Base-by-base conservation (phyloP, 1,140 invertebrate genomes). In the Campoletis sonorensis region DNA sequence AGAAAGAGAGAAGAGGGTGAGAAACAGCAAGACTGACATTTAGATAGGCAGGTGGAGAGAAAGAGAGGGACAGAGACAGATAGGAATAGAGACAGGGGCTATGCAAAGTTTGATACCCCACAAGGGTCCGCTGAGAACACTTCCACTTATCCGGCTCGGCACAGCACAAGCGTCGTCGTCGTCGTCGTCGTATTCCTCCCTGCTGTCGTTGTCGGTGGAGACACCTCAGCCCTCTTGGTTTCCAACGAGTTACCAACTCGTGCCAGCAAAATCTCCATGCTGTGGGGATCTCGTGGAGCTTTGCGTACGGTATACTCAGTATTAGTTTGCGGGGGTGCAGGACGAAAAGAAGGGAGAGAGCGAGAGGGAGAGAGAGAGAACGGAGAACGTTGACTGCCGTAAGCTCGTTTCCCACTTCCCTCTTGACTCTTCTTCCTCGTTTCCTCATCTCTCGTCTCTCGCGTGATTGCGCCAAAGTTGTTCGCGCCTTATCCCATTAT, bases 401-500 rank as follows among this genome's bases (percentile, higher is more conserved):
- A 26, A 78, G 76, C 30, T 67, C 61, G 76, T 78, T n/a, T 51
- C 54, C 54, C 51, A 61, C 4, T 61, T 54, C 30, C 54, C 51
- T 61, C 54, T 61, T 77, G 18, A 70, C 76, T 64, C 33, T 33
- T 40, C 26, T 45, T 54, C 58, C 76, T 64, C 58, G 49, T 61
- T 83, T 85, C 79, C 68, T 33, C 85, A 76, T 85, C 75, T 77
- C 73, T 37, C 76, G 76, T 61, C 76, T 78, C 21, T 33, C 58
- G 58, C 61, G 76, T 78, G 76, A 78, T 78, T 78, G 54, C 83
- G 72, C 81, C 81, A 83, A 81, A 86, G 70, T 87, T 88, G 51
- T 87, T 83, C 87, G 78, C 82, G 84, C 83, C 85, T 89, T 85
- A 86, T 87, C 86, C 84, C 83, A 87, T 87, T 88, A 88, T 84